Evolutionary conservation across 2,888 invertebrate species (phyloP).

Genomic region (Polydesmus complanatus): DNA sequence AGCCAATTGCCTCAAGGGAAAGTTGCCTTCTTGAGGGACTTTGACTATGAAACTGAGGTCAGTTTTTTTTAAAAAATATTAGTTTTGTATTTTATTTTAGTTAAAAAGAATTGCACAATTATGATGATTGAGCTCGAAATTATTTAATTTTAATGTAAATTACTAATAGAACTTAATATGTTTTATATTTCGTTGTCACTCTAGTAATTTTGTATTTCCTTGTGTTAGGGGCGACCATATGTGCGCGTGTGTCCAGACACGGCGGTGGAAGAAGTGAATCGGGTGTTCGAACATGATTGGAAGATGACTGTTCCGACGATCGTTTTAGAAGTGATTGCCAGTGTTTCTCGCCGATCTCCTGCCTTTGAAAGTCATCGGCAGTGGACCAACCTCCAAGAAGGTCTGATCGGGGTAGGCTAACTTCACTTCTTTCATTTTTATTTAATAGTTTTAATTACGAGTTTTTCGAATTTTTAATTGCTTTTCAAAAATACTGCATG

Average conservation of each 20-base stretch:
- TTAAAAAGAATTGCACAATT: not conserved
- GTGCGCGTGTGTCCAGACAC: conserved; percentile 20
- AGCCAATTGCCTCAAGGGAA: conserved; percentile 16
- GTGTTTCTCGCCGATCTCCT: conserved; percentile 15
- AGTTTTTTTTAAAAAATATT: not conserved
- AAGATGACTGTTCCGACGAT: conserved; percentile 21
- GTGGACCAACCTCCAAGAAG: conserved; percentile 21
- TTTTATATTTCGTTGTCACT: too few species aligned
- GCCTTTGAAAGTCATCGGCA: conserved; percentile 19
- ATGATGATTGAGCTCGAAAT: too few species aligned
- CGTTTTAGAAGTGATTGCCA: conserved; percentile 22
- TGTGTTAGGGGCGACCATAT: conserved; percentile 22
- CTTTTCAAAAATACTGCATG: too few species aligned
- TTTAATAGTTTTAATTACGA: not conserved
- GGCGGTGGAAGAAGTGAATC: conserved; percentile 20
- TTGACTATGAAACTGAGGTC: conserved; percentile 17
- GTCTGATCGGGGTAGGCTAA: conserved; percentile 20
- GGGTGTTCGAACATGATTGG: conserved; percentile 21
- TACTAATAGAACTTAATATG: too few species aligned
- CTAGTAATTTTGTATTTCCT: too few species aligned
- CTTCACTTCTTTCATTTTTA: not conserved
- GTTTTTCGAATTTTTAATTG: too few species aligned
- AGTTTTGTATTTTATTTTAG: not conserved
- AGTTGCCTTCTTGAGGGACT: conserved; percentile 17
- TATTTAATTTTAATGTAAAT: too few species aligned